These are phyloP conservation scores for Exephanes ischioxanthus DNA, from an alignment of 2,888 invertebrate species.

Conservation along the genomic window DNA sequence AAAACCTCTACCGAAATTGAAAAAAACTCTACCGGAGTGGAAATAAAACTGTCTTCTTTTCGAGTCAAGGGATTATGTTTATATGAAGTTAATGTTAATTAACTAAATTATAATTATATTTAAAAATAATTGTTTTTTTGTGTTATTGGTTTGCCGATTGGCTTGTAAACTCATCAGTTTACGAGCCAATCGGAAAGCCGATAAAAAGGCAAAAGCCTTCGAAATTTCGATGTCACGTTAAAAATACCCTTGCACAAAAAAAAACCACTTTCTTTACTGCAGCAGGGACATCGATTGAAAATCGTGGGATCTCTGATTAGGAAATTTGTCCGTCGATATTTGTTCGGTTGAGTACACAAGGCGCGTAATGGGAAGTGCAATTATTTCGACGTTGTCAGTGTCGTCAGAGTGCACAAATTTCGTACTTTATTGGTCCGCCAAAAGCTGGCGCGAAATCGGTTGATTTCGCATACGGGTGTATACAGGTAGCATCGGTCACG, in stretches of 20 bases:
- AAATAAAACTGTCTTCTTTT: too few relatives aligned
- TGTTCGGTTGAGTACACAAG: slow-evolving; percentile 18
- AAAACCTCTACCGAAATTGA: too few relatives aligned
- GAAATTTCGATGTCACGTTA: background rate
- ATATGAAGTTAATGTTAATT: too few relatives aligned
- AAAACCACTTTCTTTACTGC: background rate
- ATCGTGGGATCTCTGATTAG: background rate
- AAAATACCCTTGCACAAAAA: background rate
- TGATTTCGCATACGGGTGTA: background rate
- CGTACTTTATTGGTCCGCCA: background rate
- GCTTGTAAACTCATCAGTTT: too few relatives aligned
- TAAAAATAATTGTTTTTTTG: too few relatives aligned
- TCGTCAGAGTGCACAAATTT: slow-evolving; percentile 11
- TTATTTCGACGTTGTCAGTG: slow-evolving; percentile 38
- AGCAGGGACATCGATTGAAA: background rate
- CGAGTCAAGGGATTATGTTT: too few relatives aligned
- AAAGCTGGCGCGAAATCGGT: slow-evolving; percentile 16
- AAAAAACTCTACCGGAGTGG: too few relatives aligned
- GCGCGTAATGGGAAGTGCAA: slow-evolving; percentile 29
- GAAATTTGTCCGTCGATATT: slow-evolving; percentile 11
- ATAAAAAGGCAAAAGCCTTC: too few relatives aligned
- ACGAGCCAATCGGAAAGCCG: too few relatives aligned
- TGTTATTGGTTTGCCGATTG: too few relatives aligned
- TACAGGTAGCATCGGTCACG: slow-evolving; percentile 13
- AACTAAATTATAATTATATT: too few relatives aligned